A percentile compares a stretch with the other conserved stretches of the same genome.
Conservation (phyloP, 2,797 vertebrate genomes). For the Epinephelus malabaricus region DNA sequence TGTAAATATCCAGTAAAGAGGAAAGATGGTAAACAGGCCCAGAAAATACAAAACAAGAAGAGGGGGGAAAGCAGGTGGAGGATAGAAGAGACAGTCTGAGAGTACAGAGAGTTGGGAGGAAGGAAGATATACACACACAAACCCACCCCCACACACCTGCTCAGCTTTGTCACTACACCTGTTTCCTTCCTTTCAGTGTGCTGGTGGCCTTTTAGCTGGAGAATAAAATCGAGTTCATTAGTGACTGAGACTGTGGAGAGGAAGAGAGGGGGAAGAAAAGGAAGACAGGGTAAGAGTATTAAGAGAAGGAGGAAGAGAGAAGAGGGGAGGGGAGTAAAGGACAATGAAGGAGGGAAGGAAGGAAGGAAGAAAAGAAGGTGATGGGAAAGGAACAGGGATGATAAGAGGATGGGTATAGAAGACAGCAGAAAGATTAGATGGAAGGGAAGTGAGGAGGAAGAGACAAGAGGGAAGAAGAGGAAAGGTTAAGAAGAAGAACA, state of each 20-base stretch:
- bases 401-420: neutral
- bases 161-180: constrained; percentile 41
- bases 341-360: neutral
- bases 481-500: neutral
- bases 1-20: neutral
- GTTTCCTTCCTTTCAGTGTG: constrained; percentile 30
- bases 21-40: too few species aligned
- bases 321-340: neutral
- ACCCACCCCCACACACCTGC: constrained; percentile 12
- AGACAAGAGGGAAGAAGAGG: neutral
- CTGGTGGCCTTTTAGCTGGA: constrained; percentile 36
- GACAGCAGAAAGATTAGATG: neutral
- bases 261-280: neutral
- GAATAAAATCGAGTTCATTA: constrained; percentile 47
- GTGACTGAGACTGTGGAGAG: constrained; percentile 8
- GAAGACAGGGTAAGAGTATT: neutral
- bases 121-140: neutral
- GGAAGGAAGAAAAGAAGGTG: neutral
- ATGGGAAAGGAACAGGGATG: neutral
- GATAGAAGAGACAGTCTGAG: constrained; percentile 2
- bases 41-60: neutral
- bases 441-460: neutral
- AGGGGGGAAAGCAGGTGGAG: neutral
- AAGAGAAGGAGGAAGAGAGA: neutral
- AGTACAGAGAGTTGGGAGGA: neutral